Percentiles rank a stretch among this genome's conserved stretches.
Evolutionary conservation across 2,113 vertebrate genomes (phyloP).

Genomic region (Thamnophis sirtalis): DNA sequence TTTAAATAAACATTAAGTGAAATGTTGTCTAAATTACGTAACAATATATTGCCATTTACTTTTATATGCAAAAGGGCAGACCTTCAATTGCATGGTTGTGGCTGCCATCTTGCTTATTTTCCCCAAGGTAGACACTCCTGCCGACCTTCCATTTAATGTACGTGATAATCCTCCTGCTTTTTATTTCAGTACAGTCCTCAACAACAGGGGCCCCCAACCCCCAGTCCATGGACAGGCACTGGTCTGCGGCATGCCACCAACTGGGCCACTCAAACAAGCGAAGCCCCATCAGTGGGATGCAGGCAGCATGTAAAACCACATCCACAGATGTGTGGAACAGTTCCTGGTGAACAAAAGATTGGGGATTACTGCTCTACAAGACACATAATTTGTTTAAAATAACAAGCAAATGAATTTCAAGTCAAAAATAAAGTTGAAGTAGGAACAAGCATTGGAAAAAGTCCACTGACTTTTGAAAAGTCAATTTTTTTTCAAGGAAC

Average conservation of each 20-base stretch:
- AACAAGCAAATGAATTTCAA: background rate
- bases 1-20: background rate
- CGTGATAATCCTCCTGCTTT: background rate
- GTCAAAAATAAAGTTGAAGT: background rate
- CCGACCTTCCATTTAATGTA: background rate
- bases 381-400: background rate
- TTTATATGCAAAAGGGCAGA: background rate
- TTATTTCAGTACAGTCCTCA: background rate
- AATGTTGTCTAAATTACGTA: background rate
- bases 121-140: background rate
- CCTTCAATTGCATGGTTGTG: background rate
- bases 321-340: too few relatives aligned
- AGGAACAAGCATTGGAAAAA: background rate
- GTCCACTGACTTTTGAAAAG: background rate
- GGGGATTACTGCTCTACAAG: background rate
- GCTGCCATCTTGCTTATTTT: background rate
- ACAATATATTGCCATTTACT: background rate
- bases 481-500: background rate
- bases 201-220: too few relatives aligned
- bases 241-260: too few relatives aligned
- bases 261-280: too few relatives aligned
- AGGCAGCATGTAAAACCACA: too few relatives aligned
- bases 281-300: too few relatives aligned
- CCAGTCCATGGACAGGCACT: too few relatives aligned
- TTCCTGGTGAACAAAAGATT: too few relatives aligned